phyloP scores from a whole-genome alignment of 2,113 vertebrate species.

The Pyrgilauda ruficollis region DNA sequence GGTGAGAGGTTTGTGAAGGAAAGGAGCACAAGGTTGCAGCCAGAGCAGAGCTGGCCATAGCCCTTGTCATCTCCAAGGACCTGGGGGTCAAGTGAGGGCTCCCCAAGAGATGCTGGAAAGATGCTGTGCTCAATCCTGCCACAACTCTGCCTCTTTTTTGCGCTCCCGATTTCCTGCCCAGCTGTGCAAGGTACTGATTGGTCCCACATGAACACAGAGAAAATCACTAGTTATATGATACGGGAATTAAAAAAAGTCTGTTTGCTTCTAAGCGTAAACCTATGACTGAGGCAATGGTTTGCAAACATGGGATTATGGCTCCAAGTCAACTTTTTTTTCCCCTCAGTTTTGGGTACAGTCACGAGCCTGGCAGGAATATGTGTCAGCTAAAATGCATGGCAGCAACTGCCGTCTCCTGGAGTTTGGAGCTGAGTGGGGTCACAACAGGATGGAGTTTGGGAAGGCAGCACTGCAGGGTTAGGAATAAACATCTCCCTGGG shows the following conservation, averaged over 20 bases:
- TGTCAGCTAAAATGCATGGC: slow-evolving; percentile 24
- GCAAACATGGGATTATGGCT: slow-evolving; percentile 3
- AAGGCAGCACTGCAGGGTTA: not conserved
- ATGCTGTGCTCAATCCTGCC: not conserved
- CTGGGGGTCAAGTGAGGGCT: not conserved
- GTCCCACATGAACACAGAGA: not conserved
- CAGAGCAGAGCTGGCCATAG: not conserved
- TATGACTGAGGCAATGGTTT: not conserved
- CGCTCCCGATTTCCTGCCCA: not conserved
- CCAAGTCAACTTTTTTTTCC: not conserved
- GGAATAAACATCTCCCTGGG: slow-evolving; percentile 52
- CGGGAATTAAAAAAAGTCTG: not conserved
- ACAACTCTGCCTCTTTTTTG: not conserved
- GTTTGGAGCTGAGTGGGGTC: slow-evolving; percentile 4
- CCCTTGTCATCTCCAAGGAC: not conserved
- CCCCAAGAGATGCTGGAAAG: not conserved
- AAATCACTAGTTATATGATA: slow-evolving; percentile 34
- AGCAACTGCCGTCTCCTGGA: not conserved
- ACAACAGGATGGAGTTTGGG: slow-evolving; percentile 35
- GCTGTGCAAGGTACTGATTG: not conserved
- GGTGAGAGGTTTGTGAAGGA: not conserved
- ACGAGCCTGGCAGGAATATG: slow-evolving; percentile 16
- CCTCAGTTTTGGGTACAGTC: slow-evolving; percentile 8
- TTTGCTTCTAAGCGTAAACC: not conserved
- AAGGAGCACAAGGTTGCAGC: not conserved